Percentiles rank a stretch among this genome's conserved stretches.
Conservation (phyloP, 1,140 invertebrate genomes). For the Nymphalis io region DNA sequence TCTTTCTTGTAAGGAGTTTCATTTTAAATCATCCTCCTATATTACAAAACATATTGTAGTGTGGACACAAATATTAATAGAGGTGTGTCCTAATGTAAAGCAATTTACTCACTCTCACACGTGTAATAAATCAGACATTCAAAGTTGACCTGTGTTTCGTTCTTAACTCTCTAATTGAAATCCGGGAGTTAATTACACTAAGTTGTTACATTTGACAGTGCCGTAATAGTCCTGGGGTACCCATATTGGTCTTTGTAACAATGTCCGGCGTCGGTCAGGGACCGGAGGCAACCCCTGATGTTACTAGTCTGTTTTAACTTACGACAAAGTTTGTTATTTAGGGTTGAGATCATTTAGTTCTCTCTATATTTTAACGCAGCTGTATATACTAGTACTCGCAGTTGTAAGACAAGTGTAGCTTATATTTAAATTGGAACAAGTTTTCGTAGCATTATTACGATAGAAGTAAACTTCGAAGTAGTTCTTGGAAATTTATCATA, state of each 20-base stretch:
- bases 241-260: slow-evolving; percentile 12
- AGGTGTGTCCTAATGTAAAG: not conserved
- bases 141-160: not conserved
- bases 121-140: not conserved
- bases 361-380: not conserved
- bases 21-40: too few species aligned
- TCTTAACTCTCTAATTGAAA: slow-evolving; percentile 19
- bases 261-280: slow-evolving; percentile 6
- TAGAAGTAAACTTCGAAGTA: too few species aligned
- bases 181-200: slow-evolving; percentile 2
- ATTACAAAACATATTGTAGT: too few species aligned
- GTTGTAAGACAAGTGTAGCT: too few species aligned
- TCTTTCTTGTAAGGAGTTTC: too few species aligned
- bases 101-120: not conserved
- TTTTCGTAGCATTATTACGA: too few species aligned
- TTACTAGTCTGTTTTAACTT: slow-evolving; percentile 3
- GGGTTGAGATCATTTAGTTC: not conserved
- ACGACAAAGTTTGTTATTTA: slow-evolving; percentile 7
- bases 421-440: too few species aligned
- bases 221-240: slow-evolving; percentile 5
- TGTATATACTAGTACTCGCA: too few species aligned
- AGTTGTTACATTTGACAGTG: slow-evolving; percentile 7
- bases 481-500: too few species aligned
- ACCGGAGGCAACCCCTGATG: not conserved
- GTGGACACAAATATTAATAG: too few species aligned